Base-by-base conservation (phyloP, 2,888 invertebrate species). In the Sisyra nigra region DNA sequence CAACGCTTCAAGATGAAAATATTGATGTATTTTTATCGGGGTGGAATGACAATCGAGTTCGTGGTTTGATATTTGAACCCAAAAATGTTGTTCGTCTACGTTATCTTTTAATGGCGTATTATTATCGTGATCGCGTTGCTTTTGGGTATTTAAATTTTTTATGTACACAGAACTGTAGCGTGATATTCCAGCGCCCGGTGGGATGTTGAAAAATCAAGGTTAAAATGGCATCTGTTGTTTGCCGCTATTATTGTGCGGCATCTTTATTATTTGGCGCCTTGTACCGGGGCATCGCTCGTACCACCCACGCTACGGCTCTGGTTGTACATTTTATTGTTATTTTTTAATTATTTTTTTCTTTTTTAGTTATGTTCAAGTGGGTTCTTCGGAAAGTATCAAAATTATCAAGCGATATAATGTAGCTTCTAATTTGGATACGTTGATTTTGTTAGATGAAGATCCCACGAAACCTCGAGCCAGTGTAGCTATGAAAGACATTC, bases 361-460 rank as follows among this genome's bases (percentile, higher is more conserved):
- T 50, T 60, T n/a, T 57, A 84, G 84, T 47, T 83, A 78, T 62
- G 75, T 80, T 34, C 70, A 74, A 54, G 66, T 75, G 54, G 72
- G 72, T 3, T 65, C 68, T 30, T 64, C 62, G n/a, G 75, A 77
- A 47, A 72, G 77, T 0, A 68, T 68, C 48, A 67, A 68, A 48
- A 74, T 85, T 45, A 72, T 74, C 4, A 63, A 68, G 3, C 74
- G 76, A 41, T 87, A 77, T 61, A 80, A 82, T 61, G 73, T 87
- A 19, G 66, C 85, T 56, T 62, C 74, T 54, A 76, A 77, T 54
- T 66, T 79, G 61, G 87, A 88, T 54, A 80, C 82, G 1, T 71
- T 96, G 55, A 70, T 94, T 48, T 67, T 96, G 45, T 87, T 96
- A 57, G 92, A 93, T 62, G 96, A 96, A 58, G 82, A 85, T 56